These are phyloP conservation scores for Dolichoris vasculosae DNA, from an alignment of 1,140 invertebrate genomes.

Conservation along the genomic window DNA sequence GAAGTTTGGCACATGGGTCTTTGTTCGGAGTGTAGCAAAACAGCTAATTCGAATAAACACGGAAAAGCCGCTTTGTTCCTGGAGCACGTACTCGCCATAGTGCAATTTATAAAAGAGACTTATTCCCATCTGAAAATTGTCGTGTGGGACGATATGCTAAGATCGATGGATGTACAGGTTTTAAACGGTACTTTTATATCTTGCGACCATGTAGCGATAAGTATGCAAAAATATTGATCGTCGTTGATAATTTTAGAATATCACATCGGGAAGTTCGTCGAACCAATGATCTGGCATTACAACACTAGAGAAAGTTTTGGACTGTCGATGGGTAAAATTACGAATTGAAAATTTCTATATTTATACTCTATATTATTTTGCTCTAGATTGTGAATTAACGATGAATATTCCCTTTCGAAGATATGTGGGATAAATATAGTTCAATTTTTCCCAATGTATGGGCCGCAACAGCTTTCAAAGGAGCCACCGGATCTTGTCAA, in stretches of 20 bases:
- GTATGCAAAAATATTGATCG: neutral
- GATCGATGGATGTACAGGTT: slow-evolving; percentile 80
- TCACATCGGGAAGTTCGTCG: slow-evolving; percentile 84
- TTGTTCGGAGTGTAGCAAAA: slow-evolving; percentile 82
- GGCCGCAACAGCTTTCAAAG: slow-evolving; percentile 95
- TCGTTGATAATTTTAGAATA: slow-evolving; percentile 73
- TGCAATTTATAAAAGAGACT: slow-evolving; percentile 78
- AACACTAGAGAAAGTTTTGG: slow-evolving; percentile 72
- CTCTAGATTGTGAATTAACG: too few species aligned
- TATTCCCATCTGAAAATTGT: slow-evolving; percentile 83
- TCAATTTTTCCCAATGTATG: slow-evolving; percentile 91
- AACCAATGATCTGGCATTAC: slow-evolving; percentile 91
- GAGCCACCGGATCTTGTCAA: slow-evolving; percentile 87
- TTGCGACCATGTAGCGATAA: neutral
- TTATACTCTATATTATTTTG: too few species aligned
- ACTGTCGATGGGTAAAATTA: slow-evolving; percentile 68
- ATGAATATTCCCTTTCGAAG: slow-evolving; percentile 52
- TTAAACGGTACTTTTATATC: slow-evolving; percentile 69
- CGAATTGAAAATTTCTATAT: neutral
- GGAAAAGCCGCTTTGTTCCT: slow-evolving; percentile 79
- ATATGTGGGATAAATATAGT: slow-evolving; percentile 87
- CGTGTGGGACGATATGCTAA: slow-evolving; percentile 97
- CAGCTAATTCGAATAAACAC: slow-evolving; percentile 74
- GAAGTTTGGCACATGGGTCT: slow-evolving; percentile 90
- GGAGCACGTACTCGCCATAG: slow-evolving; percentile 80